A percentile compares a stretch with the other conserved stretches of the same genome.
These are phyloP conservation scores for Mylabris sibirica DNA, from an alignment of 2,888 invertebrate genomes.

Conservation along the genomic window DNA sequence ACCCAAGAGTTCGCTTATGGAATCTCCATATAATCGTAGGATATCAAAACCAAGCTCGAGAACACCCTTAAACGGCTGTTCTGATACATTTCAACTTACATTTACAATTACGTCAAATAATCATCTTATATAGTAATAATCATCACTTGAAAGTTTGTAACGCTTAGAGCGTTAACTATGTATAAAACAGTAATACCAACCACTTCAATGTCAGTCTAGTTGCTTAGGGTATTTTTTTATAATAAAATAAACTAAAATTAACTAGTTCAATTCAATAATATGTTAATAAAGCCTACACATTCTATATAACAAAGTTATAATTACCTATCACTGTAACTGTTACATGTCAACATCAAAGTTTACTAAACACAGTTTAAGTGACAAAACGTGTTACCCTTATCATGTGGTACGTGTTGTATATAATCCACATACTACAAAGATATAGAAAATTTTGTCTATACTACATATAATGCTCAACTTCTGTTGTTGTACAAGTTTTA, in stretches of 20 bases:
- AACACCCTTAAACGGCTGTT: no score
- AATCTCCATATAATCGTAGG: no score
- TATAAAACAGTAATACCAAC: neutral
- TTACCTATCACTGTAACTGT: slow-evolving; percentile 34
- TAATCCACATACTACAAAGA: slow-evolving; percentile 21
- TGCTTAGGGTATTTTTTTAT: neutral
- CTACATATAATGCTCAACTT: neutral
- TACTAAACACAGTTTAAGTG: slow-evolving; percentile 30
- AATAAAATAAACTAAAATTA: neutral
- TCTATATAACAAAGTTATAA: slow-evolving; percentile 35
- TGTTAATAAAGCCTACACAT: slow-evolving; percentile 3
- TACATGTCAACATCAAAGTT: slow-evolving; percentile 32
- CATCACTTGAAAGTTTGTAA: no score
- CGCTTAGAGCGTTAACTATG: neutral
- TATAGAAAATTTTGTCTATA: neutral
- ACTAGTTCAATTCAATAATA: slow-evolving; percentile 30
- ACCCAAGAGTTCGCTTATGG: no score
- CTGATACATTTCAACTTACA: no score
- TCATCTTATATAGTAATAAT: no score
- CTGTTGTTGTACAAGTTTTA: neutral
- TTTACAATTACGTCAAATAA: no score
- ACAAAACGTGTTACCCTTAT: slow-evolving; percentile 33
- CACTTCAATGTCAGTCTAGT: neutral
- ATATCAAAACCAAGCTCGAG: no score
- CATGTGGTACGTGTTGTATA: slow-evolving; percentile 27